Percentiles rank a stretch among this genome's conserved stretches.
Conservation (phyloP, 2,113 vertebrate species). For the Aphelocoma coerulescens region DNA sequence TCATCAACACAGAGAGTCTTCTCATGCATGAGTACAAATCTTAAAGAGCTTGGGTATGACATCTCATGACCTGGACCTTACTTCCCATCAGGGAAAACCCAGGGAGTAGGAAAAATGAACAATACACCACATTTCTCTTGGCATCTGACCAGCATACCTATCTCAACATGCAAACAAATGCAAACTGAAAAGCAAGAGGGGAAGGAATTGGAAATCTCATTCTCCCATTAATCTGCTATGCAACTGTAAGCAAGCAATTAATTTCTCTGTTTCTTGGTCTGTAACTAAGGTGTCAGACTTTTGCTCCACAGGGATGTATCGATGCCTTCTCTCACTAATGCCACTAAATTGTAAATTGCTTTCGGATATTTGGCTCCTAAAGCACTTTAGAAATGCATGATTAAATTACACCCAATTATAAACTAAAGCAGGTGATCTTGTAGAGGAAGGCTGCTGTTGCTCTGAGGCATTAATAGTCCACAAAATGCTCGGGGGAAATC, state of each 20-base stretch:
- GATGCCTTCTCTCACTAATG: slow-evolving; percentile 1
- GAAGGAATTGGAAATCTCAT: background rate
- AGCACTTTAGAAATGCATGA: slow-evolving; percentile 30
- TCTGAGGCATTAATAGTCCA: background rate
- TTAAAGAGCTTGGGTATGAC: background rate
- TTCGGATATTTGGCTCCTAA: slow-evolving; percentile 19
- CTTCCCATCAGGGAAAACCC: background rate
- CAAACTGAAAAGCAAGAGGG: background rate
- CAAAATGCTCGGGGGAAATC: background rate
- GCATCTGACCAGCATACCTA: background rate
- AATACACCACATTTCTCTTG: background rate
- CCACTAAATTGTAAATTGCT: slow-evolving; percentile 9
- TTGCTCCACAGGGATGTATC: background rate
- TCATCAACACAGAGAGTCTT: background rate
- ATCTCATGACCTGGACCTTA: background rate
- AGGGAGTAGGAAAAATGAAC: background rate
- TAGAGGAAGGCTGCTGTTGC: background rate
- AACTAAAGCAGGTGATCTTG: slow-evolving; percentile 36
- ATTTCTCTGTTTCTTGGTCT: background rate
- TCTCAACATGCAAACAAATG: background rate
- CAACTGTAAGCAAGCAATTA: slow-evolving; percentile 14
- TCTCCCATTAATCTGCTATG: background rate
- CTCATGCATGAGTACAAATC: background rate
- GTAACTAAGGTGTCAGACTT: slow-evolving; percentile 22
- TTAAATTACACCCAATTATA: slow-evolving; percentile 53